Base-by-base conservation (phyloP, 1,140 invertebrate species). In the Proales similis region DNA sequence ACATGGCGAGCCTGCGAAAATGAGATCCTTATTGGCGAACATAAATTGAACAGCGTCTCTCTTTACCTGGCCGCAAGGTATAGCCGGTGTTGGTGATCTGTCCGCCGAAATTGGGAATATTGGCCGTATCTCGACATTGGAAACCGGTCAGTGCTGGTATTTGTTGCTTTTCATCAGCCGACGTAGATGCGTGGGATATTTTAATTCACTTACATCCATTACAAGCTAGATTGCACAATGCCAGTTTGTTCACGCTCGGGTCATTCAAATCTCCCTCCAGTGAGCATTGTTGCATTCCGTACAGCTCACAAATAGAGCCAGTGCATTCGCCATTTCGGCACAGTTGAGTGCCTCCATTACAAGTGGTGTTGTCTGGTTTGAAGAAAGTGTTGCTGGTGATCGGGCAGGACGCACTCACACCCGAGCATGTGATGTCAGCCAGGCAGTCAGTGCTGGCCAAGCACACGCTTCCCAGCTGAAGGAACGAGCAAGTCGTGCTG, bases 1-100 rank as follows among this genome's bases (percentile, higher is more conserved):
- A 74, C 94, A 98, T 0, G 93, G 91, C 43, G 92, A 91, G 27
- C 94, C 93, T 61, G 89, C 32, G 22, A 7, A 38, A 38, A 36
- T 39, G 12, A 38, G 26, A 20, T 20, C 6, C 38, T 6, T 49
- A 29, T 29, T 4, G 22, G 32, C 12, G 17, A 32, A 11, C n/a
- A n/a, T n/a, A n/a, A n/a, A n/a, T n/a, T n/a, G n/a, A n/a, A n/a
- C n/a, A n/a, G n/a, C n/a, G 14, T 32, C 22, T 30, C 2, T 11
- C 32, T 11, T 39, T 53, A 53, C 49, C 49, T 17, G 51, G 51
- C 45, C 51, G 27, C 20, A 57, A n/a, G 2, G 51, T 42, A 57
- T 57, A 57, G n/a, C n/a, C n/a, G n/a, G n/a, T n/a, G n/a, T n/a
- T n/a, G n/a, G n/a, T 3, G 51, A 57, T 29, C 22, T n/a, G 51